These are phyloP conservation scores for Euplexia lucipara DNA, from an alignment of 2,888 invertebrate species.

Conservation along the genomic window DNA sequence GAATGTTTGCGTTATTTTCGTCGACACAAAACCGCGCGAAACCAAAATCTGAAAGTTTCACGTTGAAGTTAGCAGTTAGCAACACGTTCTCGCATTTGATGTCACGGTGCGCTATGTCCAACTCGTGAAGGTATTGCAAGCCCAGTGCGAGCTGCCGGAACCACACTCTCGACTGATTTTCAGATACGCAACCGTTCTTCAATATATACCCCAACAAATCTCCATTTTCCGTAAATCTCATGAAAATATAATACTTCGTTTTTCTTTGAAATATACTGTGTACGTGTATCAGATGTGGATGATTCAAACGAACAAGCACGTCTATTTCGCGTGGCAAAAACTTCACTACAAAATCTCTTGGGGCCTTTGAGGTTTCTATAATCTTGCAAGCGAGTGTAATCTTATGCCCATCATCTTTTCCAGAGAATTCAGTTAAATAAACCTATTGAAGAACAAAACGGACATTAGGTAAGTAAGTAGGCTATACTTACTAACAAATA, in stretches of 20 bases:
- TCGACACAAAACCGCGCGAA: slow-evolving; percentile 91
- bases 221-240: slow-evolving; percentile 95
- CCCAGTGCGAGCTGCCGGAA: slow-evolving; percentile 93
- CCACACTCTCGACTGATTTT: slow-evolving; percentile 94
- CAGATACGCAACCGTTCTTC: slow-evolving; percentile 93
- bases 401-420: slow-evolving; percentile 77
- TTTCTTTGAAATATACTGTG: slow-evolving; percentile 94
- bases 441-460: slow-evolving; percentile 72
- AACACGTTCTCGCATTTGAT: slow-evolving; percentile 96
- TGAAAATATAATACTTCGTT: slow-evolving; percentile 94
- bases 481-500: no score
- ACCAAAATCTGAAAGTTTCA: slow-evolving; percentile 96
- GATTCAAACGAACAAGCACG: slow-evolving; percentile 93
- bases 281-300: slow-evolving; percentile 95
- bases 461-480: not conserved
- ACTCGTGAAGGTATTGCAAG: slow-evolving; percentile 93
- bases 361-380: slow-evolving; percentile 93
- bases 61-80: slow-evolving; percentile 93
- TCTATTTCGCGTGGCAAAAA: slow-evolving; percentile 96
- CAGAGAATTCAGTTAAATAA: slow-evolving; percentile 81
- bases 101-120: slow-evolving; percentile 95
- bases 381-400: slow-evolving; percentile 93
- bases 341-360: slow-evolving; percentile 94
- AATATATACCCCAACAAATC: slow-evolving; percentile 94
- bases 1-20: slow-evolving; percentile 80